Conservation (phyloP, 1,140 invertebrate genomes). For the Neodiprion virginianus region DNA sequence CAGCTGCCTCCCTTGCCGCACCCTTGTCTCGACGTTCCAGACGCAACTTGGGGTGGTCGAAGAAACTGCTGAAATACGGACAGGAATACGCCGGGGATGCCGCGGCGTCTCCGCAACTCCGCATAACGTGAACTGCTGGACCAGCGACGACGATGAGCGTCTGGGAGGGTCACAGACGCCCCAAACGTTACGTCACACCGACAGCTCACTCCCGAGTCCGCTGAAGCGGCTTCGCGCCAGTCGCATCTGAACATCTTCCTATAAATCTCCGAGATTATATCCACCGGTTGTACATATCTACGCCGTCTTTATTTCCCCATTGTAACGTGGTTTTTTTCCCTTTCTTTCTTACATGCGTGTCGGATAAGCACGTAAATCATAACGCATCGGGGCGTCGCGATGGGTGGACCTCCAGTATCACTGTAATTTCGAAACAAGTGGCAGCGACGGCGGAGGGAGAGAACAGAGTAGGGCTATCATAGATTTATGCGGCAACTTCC, state of each 20-base stretch:
- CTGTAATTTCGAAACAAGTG: constrained; percentile 7
- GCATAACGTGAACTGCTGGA: neutral
- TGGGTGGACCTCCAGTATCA: neutral
- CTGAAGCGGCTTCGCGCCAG: neutral
- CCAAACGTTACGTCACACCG: constrained; percentile 4
- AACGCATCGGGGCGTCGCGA: constrained; percentile 6
- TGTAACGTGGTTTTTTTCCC: neutral
- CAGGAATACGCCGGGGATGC: too few relatives aligned
- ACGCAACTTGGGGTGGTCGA: neutral
- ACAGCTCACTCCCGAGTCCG: neutral
- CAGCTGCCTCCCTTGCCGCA: neutral
- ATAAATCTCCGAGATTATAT: constrained; percentile 5
- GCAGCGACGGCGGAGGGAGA: neutral
- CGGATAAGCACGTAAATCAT: neutral
- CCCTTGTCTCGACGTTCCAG: neutral
- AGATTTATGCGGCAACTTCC: neutral
- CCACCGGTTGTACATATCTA: neutral
- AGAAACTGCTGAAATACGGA: neutral
- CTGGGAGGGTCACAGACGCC: neutral
- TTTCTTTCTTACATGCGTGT: neutral
- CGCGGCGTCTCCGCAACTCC: neutral
- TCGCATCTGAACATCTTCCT: neutral
- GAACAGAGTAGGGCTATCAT: neutral
- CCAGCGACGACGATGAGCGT: neutral
- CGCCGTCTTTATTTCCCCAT: constrained; percentile 4